Conservation (phyloP, 2,888 invertebrate genomes). For the Volucella zonaria region DNA sequence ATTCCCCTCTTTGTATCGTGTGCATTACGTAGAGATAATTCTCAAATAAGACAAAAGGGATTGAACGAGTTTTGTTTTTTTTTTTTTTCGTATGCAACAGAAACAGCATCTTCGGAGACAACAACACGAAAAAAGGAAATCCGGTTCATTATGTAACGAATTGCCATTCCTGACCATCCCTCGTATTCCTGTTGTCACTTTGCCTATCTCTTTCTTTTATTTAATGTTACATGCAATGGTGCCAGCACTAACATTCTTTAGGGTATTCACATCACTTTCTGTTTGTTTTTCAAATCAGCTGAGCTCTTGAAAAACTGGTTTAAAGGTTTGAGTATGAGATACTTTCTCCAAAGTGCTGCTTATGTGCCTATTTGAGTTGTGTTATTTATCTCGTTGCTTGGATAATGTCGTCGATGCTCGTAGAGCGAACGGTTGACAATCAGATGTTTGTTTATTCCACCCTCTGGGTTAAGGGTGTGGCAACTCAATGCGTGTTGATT, state of each 20-base stretch:
- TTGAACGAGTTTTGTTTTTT: background rate
- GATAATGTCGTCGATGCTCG: too few species aligned
- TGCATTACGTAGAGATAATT: constrained; percentile 16
- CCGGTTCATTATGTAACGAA: constrained; percentile 57
- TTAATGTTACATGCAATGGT: background rate
- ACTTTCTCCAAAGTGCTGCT: too few species aligned
- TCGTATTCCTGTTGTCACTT: constrained; percentile 24
- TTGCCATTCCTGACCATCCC: constrained; percentile 62
- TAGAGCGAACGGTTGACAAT: too few species aligned
- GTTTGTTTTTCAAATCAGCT: too few species aligned
- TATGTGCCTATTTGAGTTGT: too few species aligned
- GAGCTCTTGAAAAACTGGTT: too few species aligned
- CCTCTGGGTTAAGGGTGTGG: too few species aligned
- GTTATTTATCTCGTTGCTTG: too few species aligned
- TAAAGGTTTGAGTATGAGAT: too few species aligned
- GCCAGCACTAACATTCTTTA: constrained; percentile 13
- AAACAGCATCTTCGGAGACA: constrained; percentile 26
- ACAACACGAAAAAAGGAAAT: constrained; percentile 36
- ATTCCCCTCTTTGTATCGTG: background rate
- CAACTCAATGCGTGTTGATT: too few species aligned
- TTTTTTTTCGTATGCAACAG: background rate
- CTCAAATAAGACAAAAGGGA: constrained; percentile 21
- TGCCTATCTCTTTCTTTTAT: background rate
- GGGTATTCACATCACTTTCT: background rate
- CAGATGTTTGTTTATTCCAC: too few species aligned